Evolutionary conservation across 2,797 vertebrate species (phyloP), one percentile per base, ranked within the genome.

Genomic region (Argyrosomus regius): DNA sequence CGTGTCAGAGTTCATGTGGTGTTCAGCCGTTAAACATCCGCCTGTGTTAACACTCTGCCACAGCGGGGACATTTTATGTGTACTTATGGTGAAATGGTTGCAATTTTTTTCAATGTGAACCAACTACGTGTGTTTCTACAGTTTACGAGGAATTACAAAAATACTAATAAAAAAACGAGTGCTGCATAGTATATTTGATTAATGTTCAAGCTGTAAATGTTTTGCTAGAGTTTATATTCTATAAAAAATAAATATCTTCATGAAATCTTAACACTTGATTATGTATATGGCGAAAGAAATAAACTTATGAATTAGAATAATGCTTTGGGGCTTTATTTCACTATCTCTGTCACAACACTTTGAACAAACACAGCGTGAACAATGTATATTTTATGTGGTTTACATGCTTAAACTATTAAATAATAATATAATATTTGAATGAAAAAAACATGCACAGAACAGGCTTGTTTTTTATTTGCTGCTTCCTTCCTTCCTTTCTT

Each of bases 151-250:
- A 94, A 91, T 87, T 89, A 93, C 87, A 87, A 88, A 85, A 90
- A 81, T 28, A 78, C 48, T 16, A 79, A 66, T 73, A 91, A 90
- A 67, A 57, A 91, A 89, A 91, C 86, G 85, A 95, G 95, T 96
- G 95, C 93, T 96, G 94, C 96, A 96, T 92, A 95, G 91, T 95
- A 96, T 93, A 94, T 95, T 96, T 95, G 89, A 94, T 95, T 94
- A 96, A 94, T 95, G 96, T 97, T 96, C 7, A 24, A 84, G 95
- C 95, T 96, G 95, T 96, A 93, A 89, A 96, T 95, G 95, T 96
- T 98, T 97, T 97, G 95, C 93, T 96, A 96, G 96, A 95, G 89
- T 95, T 95, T 96, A 96, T 96, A 97, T 97, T 96, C 93, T 96
- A 95, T 95, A 92, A 94, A 95, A 60, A 91, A 83, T 91, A 64